Base-by-base conservation (phyloP, 2,888 invertebrate species). In the Halictus ligatus region DNA sequence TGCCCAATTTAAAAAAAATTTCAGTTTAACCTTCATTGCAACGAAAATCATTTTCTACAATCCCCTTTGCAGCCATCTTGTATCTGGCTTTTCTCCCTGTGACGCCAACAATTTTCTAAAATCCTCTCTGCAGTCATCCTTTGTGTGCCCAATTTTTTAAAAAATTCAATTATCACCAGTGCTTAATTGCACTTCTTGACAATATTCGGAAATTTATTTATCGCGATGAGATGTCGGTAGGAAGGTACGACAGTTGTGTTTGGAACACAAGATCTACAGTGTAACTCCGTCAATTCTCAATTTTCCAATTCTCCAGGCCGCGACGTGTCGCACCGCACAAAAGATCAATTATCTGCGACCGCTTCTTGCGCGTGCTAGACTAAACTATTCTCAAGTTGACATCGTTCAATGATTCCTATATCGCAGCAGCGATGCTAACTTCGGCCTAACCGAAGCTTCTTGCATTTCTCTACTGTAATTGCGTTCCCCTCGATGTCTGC, bases 361-460 rank as follows among this genome's bases (percentile, higher is more conserved):
- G 64, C 64, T 64, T 64, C 64, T 64, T 29, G 64, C 64, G 64
- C 64, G 64, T 64, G 64, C 29, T 29, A 13, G 15, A 15, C 64
- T 64, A 29, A 64, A 64, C 64, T 64, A 64, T 64, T 64, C 29
- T 64, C 64, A 64, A 29, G 64, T 64, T 64, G 64, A 64, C 64
- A 64, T 64, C 64, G 64, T 64, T 64, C 64, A 29, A 29, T 29
- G 64, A 64, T 64, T 29, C 64, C 64, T 64, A 7, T 15, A 64
- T 64, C 15, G 64, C 15, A 15, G 15, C 1, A 21, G 54, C 54
- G 15, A 64, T 15, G 15, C 64, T 29, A 29, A 15, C 64, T 64
- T 64, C 64, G 12, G 64, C 29, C 64, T 64, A 29, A 29, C 12
- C 64, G 54, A 64, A 29, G 29, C 25, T 64, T 29, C 25, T 64